Conservation (phyloP, 2,888 invertebrate genomes). For the Cheilosia scutellata region DNA sequence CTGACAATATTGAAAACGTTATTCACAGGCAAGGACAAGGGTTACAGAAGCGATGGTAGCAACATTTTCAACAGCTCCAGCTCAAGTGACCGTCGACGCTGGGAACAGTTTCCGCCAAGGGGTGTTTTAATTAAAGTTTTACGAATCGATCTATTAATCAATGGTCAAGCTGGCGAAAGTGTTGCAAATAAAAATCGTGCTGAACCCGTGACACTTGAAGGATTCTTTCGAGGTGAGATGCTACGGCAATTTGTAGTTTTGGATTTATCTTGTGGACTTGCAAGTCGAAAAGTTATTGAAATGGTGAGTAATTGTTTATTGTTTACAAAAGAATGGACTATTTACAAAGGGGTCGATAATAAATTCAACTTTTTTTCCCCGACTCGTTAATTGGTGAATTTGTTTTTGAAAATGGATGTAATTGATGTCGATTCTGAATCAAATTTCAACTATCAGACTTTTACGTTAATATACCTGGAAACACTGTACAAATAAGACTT, state of each 20-base stretch:
- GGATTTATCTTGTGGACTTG: constrained; percentile 81
- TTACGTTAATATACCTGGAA: no score
- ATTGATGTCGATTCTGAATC: background rate
- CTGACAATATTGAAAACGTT: constrained; percentile 70
- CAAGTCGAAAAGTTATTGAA: constrained; percentile 81
- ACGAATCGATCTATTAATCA: constrained; percentile 79
- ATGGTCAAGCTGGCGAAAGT: constrained; percentile 55
- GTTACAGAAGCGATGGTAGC: constrained; percentile 46
- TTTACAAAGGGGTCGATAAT: background rate
- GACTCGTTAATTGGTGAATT: background rate
- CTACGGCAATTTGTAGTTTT: constrained; percentile 81
- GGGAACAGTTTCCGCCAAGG: constrained; percentile 59
- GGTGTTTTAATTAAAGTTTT: constrained; percentile 79
- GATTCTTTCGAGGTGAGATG: constrained; percentile 79
- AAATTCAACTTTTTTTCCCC: background rate
- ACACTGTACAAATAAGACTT: no score
- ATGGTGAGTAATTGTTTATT: constrained; percentile 80
- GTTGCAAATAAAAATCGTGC: constrained; percentile 43
- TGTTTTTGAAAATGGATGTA: background rate
- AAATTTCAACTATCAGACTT: no score
- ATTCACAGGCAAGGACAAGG: constrained; percentile 64
- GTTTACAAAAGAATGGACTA: background rate
- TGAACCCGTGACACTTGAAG: constrained; percentile 65
- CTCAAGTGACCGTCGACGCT: constrained; percentile 45
- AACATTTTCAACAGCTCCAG: constrained; percentile 43